Percentiles rank a stretch among this genome's conserved stretches.
These are phyloP conservation scores for Himalopsyche japonica DNA, from an alignment of 2,888 invertebrate genomes.

Conservation along the genomic window DNA sequence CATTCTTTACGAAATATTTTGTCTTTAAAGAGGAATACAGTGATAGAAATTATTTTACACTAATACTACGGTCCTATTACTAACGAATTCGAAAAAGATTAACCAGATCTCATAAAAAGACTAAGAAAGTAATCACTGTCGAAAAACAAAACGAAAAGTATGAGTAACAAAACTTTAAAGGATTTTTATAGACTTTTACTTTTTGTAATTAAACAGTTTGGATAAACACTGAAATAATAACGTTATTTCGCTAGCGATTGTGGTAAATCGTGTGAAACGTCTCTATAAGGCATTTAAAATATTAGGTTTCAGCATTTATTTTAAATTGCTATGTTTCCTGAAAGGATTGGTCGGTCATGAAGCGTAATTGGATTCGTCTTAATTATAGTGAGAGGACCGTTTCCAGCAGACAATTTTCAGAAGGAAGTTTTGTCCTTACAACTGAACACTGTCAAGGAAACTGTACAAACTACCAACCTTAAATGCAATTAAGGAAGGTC, in stretches of 20 bases:
- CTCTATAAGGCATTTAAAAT: conserved; percentile 1
- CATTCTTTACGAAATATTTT: too few species aligned
- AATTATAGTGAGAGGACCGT: conserved; percentile 27
- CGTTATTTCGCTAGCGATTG: not conserved
- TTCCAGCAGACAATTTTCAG: conserved; percentile 6
- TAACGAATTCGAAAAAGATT: too few species aligned
- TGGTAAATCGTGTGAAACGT: conserved; percentile 2
- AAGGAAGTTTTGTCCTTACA: conserved; percentile 7
- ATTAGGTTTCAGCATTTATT: not conserved
- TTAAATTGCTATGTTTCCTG: not conserved
- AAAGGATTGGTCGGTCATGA: conserved; percentile 18
- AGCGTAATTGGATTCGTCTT: conserved; percentile 36
- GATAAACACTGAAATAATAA: not conserved
- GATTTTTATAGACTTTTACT: not conserved
- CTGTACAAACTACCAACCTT: conserved; percentile 1
- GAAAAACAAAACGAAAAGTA: too few species aligned
- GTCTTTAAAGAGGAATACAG: too few species aligned
- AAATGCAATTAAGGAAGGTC: not conserved
- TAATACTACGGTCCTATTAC: too few species aligned
- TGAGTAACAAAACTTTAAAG: too few species aligned
- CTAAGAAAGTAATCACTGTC: too few species aligned
- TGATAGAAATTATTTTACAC: too few species aligned
- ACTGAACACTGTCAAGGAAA: not conserved
- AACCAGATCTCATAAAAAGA: too few species aligned
- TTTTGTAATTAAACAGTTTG: not conserved